Evolutionary conservation across 2,888 invertebrate genomes (phyloP).

Genomic region (Oxyteleia sp.): DNA sequence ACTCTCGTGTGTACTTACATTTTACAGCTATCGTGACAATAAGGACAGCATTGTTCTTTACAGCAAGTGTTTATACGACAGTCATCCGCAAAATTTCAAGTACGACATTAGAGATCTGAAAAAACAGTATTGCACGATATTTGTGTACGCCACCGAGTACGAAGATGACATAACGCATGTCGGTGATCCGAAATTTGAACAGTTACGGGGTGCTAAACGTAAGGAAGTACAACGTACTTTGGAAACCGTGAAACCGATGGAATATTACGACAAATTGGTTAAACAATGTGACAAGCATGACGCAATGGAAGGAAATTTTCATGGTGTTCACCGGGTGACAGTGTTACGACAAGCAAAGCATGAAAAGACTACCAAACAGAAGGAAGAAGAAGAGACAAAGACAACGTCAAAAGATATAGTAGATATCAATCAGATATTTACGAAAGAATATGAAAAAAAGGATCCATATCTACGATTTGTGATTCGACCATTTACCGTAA

Average conservation of each 20-base stretch:
- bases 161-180: background rate
- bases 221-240: no score
- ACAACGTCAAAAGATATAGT: background rate
- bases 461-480: slow-evolving; percentile 10
- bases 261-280: background rate
- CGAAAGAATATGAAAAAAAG: background rate
- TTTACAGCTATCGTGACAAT: background rate
- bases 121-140: background rate
- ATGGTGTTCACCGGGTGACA: background rate
- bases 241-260: background rate
- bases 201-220: background rate
- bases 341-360: slow-evolving; percentile 4
- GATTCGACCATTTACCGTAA: background rate
- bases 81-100: slow-evolving; percentile 5
- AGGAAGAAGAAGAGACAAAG: no score
- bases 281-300: background rate
- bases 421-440: background rate
- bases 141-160: background rate
- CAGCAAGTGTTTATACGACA: background rate
- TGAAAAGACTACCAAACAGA: background rate
- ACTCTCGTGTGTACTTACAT: no score
- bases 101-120: background rate
- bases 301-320: slow-evolving; percentile 3
- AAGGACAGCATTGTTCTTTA: background rate
- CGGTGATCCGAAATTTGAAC: slow-evolving; percentile 2